A percentile compares a stretch with the other conserved stretches of the same genome.
phyloP scores from a whole-genome alignment of 1,140 invertebrate genomes.

The Drosophila kanapiae region DNA sequence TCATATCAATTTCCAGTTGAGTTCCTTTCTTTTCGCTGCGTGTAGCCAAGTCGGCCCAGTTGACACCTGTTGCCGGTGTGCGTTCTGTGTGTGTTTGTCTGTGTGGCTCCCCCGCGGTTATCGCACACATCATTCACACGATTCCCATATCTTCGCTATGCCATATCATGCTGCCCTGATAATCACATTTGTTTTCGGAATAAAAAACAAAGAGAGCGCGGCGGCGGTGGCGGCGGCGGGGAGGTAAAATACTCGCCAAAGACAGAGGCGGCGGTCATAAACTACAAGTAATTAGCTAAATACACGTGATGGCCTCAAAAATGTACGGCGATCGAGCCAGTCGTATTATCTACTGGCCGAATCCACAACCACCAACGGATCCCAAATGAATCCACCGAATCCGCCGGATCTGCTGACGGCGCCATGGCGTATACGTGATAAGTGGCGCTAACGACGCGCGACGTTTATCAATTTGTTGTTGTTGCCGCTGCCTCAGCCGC shows the following conservation, averaged over 20 bases:
- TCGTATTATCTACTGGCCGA: neutral
- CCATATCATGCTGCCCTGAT: conserved; percentile 26
- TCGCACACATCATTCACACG: conserved; percentile 47
- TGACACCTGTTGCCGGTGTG: conserved; percentile 32
- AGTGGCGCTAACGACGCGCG: conserved; percentile 81
- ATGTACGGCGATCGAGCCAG: conserved; percentile 25
- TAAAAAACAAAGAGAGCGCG: neutral
- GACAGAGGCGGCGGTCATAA: conserved; percentile 23
- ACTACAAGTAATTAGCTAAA: conserved; percentile 52
- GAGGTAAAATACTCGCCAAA: neutral
- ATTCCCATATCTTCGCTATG: conserved; percentile 30
- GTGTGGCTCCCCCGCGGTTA: conserved; percentile 28
- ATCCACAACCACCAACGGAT: neutral
- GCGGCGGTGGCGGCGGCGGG: too few relatives aligned
- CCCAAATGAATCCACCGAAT: conserved; percentile 11
- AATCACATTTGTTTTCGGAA: conserved; percentile 34
- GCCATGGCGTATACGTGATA: conserved; percentile 82
- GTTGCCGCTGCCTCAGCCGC: neutral
- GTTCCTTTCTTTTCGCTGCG: neutral
- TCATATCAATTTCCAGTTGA: too few relatives aligned
- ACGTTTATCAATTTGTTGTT: conserved; percentile 75
- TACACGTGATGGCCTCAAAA: conserved; percentile 39
- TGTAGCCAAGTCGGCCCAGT: conserved; percentile 9
- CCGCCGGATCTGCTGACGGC: conserved; percentile 27
- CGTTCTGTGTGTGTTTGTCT: neutral